Evolutionary conservation across 2,888 invertebrate species (phyloP), one percentile per base, ranked within the genome.

Genomic region (Phyto melanocephala): DNA sequence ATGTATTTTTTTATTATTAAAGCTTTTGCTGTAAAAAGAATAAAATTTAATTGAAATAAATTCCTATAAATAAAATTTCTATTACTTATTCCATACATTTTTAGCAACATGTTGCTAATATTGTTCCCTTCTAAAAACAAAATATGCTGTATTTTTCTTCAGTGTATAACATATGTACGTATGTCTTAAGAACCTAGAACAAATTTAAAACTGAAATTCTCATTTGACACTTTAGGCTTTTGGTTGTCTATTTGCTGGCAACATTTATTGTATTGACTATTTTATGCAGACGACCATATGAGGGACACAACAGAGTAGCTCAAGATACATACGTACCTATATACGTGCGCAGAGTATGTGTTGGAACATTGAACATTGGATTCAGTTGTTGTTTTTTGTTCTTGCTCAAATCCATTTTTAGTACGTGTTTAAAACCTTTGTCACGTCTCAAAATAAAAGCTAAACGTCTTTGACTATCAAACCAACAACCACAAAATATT

Each of bases 361-460:
- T 70, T 68, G 28, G 10, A 11, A 70, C 77, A 72, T 71, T 78
- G 78, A 56, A 71, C 65, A 52, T 65, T 67, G 56, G 40, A 70
- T 37, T 42, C 35, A 56, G 42, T 56, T 52, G 17, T 20, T 24
- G 7, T 24, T 45, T 22, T 3, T 24, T 8, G 0, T 50, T 17
- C 10, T 40, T 42, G 40, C 28, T 67, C 3, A 33, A 72, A 56
- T n/a, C 52, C 67, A 72, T 72, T 80, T 74, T 70, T 65, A 78
- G 68, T 78, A 82, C 75, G 79, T 82, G 82, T 77, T 82, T 82
- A 82, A 82, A 79, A 76, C 65, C 71, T 71, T 82, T 82, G 82
- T 82, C 82, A 82, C 82, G 82, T 82, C 79, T 71, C 79, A 40
- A 76, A 76, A 60, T 50, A 71, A 72, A 79, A 65, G 33, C 65